Evolutionary conservation across 2,113 vertebrate species (phyloP).

Genomic region (Chionis minor): DNA sequence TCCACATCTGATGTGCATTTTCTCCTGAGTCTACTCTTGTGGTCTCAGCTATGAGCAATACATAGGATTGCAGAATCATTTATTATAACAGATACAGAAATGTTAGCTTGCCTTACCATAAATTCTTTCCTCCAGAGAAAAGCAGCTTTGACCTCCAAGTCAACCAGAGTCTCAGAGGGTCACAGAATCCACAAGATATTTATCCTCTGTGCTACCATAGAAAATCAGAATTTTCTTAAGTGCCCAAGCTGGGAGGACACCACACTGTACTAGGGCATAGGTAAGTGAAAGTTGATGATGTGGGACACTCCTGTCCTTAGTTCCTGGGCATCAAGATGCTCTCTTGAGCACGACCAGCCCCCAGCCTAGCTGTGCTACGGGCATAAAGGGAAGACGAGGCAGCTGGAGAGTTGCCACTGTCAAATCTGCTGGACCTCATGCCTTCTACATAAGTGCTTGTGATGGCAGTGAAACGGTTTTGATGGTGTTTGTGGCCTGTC

Average conservation of each 20-base stretch:
- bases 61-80: neutral
- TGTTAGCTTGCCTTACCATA: neutral
- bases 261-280: neutral
- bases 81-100: neutral
- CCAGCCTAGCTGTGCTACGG: neutral
- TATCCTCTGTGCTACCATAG: neutral
- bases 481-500: neutral
- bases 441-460: neutral
- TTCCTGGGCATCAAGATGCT: neutral
- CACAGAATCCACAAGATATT: neutral
- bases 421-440: neutral
- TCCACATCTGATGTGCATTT: neutral
- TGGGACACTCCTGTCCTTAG: neutral
- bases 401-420: neutral
- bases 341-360: neutral
- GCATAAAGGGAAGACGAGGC: neutral
- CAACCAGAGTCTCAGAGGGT: neutral
- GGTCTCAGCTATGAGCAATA: neutral
- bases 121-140: neutral
- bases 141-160: neutral
- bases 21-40: neutral
- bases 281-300: neutral
- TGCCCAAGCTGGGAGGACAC: neutral
- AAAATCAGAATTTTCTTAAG: neutral
- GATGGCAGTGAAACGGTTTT: neutral